Evolutionary conservation across 2,797 vertebrate species (phyloP).

Genomic region (Perdix hodgsoniae): DNA sequence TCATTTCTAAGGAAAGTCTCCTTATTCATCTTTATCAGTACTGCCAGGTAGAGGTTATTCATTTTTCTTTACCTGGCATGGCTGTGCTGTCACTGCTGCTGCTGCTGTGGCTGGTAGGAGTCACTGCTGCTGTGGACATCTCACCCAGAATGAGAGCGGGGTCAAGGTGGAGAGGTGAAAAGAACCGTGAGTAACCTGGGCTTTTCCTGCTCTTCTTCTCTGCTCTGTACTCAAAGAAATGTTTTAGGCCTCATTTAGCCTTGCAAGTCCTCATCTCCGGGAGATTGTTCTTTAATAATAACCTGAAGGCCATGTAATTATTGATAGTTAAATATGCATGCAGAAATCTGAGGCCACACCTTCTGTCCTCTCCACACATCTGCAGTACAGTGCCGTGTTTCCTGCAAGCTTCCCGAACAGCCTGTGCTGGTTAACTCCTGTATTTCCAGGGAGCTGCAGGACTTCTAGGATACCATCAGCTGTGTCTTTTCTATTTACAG

Average conservation of each 20-base stretch:
- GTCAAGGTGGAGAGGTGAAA: slow-evolving; percentile 95
- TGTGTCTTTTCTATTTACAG: neutral
- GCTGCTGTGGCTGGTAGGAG: slow-evolving; percentile 83
- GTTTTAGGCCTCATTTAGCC: neutral
- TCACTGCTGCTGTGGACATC: slow-evolving; percentile 81
- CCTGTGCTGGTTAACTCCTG: slow-evolving; percentile 74
- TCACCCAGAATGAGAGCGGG: slow-evolving; percentile 84
- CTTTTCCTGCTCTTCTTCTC: slow-evolving; percentile 67
- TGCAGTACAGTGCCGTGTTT: slow-evolving; percentile 57
- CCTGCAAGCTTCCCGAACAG: slow-evolving; percentile 27
- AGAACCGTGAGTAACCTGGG: slow-evolving; percentile 92
- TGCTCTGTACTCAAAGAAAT: slow-evolving; percentile 50
- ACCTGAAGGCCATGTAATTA: slow-evolving; percentile 21
- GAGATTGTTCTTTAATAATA: slow-evolving; percentile 35
- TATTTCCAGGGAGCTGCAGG: slow-evolving; percentile 11
- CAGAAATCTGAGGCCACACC: slow-evolving; percentile 60
- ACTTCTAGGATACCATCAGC: neutral
- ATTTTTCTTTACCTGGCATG: slow-evolving; percentile 81
- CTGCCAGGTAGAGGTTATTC: slow-evolving; percentile 72
- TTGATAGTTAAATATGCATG: slow-evolving; percentile 63
- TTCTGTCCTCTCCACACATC: slow-evolving; percentile 54
- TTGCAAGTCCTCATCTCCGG: slow-evolving; percentile 31
- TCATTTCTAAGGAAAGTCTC: slow-evolving; percentile 63
- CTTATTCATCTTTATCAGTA: slow-evolving; percentile 66
- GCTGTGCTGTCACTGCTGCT: slow-evolving; percentile 81